Percentiles rank a stretch among this genome's conserved stretches.
Conservation (phyloP, 2,888 invertebrate genomes). For the Operophtera brumata region DNA sequence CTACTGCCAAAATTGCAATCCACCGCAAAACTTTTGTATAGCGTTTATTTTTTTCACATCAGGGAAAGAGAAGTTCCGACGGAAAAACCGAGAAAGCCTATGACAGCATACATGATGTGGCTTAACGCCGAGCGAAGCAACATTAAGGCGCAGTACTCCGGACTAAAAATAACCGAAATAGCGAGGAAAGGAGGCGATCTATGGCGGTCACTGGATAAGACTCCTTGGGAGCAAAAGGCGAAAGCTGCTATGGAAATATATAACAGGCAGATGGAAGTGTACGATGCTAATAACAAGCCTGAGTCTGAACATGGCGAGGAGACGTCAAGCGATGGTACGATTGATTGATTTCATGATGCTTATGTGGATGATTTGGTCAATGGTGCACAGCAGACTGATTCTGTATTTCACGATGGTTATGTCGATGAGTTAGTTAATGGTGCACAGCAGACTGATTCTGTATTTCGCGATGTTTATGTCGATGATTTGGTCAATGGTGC, state of each 20-base stretch:
- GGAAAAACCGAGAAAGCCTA: not conserved
- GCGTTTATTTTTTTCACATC: not conserved
- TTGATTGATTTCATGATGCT: not conserved
- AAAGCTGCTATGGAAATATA: not conserved
- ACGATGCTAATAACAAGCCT: not conserved
- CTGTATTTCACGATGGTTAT: too few species aligned
- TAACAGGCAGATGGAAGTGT: not conserved
- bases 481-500: too few species aligned
- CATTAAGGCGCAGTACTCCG: not conserved
- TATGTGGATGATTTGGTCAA: too few species aligned
- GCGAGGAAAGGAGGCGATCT: not conserved
- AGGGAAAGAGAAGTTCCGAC: not conserved
- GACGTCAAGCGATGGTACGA: not conserved
- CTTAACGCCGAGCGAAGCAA: not conserved
- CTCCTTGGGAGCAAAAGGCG: not conserved
- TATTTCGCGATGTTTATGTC: too few species aligned
- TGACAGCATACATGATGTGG: not conserved
- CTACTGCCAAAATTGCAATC: too few species aligned
- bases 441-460: too few species aligned
- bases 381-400: too few species aligned
- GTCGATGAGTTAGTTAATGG: too few species aligned
- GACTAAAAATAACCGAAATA: not conserved
- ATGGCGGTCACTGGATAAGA: conserved; percentile 1
- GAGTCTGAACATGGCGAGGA: not conserved
- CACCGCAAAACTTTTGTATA: not conserved